Evolutionary conservation across 1,140 invertebrate species (phyloP), one percentile per base, ranked within the genome.

Genomic region (Dinoponera quadriceps): DNA sequence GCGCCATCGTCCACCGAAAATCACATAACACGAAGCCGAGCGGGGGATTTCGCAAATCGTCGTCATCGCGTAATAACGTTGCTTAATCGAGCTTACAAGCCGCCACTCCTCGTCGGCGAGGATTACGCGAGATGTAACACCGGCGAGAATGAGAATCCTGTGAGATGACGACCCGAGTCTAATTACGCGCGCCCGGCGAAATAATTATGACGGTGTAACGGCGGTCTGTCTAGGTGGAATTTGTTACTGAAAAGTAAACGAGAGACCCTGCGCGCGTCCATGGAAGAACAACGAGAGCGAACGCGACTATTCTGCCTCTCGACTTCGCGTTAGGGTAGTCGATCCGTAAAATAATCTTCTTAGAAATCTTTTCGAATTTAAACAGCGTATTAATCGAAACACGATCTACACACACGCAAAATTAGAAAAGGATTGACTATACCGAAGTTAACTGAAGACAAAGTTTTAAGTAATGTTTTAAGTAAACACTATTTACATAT

Each of bases 21-120:
- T 65, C 29, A 33, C 49, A 38, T 51, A 71, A 71, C 48, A 22
- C 14, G 29, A 77, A 66, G 66, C 16, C 22, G 51, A 69, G 33
- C n/a, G 22, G 54, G 20, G 54, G 51, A 71, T 71, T 69, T 69
- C 51, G 65, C 25, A 29, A 57, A 44, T 69, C 18, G 65, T 69
- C 51, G 13, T n/a, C n/a, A 59, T 22, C 51, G 14, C 22, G 29
- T 71, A 80, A 80, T 80, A 69, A 80, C n/a, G 33, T 80, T 71
- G 22, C 65, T 51, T 57, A 57, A 80, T 57, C 65, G 75, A 20
- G 65, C 29, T n/a, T 71, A 22, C 75, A 57, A 27, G 11, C 38
- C 4, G 11, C 3, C 9, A 0, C 9, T 57, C 18, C 57, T 16
- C 16, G 27, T 55, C 38, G 27, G 69, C 4, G 33, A 22, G 18